phyloP scores from a whole-genome alignment of 35 echinoderm and acorn worm genomes.

The Holothuria glaberrima region DNA sequence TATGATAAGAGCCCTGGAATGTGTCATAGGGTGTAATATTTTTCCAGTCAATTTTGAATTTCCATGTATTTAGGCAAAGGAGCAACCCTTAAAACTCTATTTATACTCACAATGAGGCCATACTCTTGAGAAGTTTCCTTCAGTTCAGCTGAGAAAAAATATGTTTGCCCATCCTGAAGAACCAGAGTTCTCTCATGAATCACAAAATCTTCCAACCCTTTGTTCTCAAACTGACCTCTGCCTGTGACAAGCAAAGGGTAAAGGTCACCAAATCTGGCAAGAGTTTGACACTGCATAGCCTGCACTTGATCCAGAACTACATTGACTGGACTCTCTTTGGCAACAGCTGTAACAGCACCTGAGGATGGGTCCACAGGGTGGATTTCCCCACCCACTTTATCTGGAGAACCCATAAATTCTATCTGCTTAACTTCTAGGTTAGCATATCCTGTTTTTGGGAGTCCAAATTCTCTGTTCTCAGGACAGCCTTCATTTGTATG shows the following conservation, averaged over 20 bases:
- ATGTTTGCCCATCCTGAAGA: constrained; percentile 29
- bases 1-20: too few relatives aligned
- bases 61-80: too few relatives aligned
- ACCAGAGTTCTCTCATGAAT: constrained; percentile 35
- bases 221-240: neutral
- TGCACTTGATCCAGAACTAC: constrained; percentile 16
- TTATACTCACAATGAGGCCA: constrained; percentile 44
- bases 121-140: neutral
- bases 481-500: neutral
- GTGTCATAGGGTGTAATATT: too few relatives aligned
- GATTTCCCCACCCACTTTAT: neutral
- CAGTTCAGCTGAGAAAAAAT: constrained; percentile 41
- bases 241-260: neutral
- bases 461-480: constrained; percentile 12
- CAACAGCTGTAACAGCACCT: neutral
- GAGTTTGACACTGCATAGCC: constrained; percentile 22
- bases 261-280: neutral
- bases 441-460: constrained; percentile 23
- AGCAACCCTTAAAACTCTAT: neutral
- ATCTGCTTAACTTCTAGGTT: constrained; percentile 49
- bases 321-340: neutral
- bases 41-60: too few relatives aligned
- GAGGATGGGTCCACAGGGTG: neutral
- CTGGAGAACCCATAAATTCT: neutral
- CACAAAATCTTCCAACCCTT: constrained; percentile 33